Evolutionary conservation across 2,113 vertebrate species (phyloP).

Genomic region (Anolis sagrei): DNA sequence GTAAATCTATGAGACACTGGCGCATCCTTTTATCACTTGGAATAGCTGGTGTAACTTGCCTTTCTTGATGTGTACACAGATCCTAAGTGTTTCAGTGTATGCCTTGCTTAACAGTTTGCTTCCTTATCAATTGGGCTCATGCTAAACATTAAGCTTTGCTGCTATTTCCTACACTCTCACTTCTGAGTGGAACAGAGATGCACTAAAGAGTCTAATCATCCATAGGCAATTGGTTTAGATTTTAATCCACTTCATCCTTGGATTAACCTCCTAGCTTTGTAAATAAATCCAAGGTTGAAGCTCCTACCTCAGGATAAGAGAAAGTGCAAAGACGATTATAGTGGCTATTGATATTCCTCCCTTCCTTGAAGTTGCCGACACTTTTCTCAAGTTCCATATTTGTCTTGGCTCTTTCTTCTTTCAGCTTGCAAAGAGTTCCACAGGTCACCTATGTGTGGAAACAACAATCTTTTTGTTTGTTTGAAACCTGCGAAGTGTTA

Average conservation of each 20-base stretch:
- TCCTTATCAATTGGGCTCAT: background rate
- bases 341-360: background rate
- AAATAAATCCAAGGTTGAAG: slow-evolving; percentile 19
- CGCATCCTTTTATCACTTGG: background rate
- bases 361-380: background rate
- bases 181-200: background rate
- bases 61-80: background rate
- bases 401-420: background rate
- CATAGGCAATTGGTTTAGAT: background rate
- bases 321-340: background rate
- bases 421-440: slow-evolving; percentile 9
- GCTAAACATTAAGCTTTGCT: background rate
- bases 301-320: background rate
- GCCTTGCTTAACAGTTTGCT: background rate
- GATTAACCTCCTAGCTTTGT: background rate
- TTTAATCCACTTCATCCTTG: background rate
- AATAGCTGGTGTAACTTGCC: background rate
- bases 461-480: slow-evolving; percentile 14
- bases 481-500: slow-evolving; percentile 23
- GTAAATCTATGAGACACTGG: background rate
- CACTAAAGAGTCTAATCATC: background rate
- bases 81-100: background rate
- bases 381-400: slow-evolving; percentile 10
- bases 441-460: background rate
- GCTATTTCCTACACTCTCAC: background rate